phyloP scores from a whole-genome alignment of 2,797 vertebrate genomes.

The Acanthis flammea region DNA sequence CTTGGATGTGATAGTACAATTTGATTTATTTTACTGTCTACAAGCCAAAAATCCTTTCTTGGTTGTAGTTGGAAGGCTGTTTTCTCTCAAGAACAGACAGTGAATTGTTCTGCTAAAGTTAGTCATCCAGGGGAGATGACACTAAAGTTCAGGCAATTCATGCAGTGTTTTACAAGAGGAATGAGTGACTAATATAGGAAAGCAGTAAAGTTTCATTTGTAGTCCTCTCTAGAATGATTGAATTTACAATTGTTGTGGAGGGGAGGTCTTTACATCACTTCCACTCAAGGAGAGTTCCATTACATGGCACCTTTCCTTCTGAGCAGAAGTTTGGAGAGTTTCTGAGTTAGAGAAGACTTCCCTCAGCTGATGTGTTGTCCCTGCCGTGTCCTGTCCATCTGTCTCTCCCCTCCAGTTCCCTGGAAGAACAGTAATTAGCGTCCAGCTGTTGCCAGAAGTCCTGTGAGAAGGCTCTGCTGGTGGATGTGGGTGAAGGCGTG shows the following conservation, averaged over 20 bases:
- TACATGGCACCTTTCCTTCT: background rate
- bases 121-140: background rate
- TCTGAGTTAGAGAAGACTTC: background rate
- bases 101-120: background rate
- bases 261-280: background rate
- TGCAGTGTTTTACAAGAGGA: background rate
- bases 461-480: background rate
- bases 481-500: background rate
- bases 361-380: fast-evolving
- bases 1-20: background rate
- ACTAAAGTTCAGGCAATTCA: background rate
- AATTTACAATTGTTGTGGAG: background rate
- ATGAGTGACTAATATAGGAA: background rate
- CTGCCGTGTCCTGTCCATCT: fast-evolving
- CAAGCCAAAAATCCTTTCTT: background rate
- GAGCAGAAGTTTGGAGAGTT: background rate
- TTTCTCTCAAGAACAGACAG: background rate
- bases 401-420: background rate
- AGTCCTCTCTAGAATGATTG: background rate
- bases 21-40: background rate
- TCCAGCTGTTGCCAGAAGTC: background rate
- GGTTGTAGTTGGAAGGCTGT: background rate
- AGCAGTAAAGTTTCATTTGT: background rate
- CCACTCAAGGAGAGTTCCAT: background rate
- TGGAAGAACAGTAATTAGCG: background rate